Percentiles rank a stretch among this genome's conserved stretches.
Conservation (phyloP, 1,140 invertebrate genomes). For the Meteorus sp. region DNA sequence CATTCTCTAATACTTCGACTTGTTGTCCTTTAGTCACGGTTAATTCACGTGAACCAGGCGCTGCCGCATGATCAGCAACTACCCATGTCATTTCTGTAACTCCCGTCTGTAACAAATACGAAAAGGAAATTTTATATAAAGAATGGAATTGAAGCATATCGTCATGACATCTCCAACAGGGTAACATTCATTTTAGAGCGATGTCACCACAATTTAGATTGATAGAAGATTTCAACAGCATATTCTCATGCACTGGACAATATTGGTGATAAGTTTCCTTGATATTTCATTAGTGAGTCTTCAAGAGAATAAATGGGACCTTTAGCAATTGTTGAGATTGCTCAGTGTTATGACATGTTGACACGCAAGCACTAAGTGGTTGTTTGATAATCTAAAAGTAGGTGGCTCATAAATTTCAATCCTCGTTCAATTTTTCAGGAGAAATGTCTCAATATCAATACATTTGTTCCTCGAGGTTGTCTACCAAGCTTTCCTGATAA, state of each 20-base stretch:
- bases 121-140: slow-evolving; percentile 4
- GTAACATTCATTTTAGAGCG: neutral
- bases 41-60: slow-evolving; percentile 70
- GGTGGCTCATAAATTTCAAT: slow-evolving; percentile 1
- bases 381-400: neutral
- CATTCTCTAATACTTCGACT: slow-evolving; percentile 84
- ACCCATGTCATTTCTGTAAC: slow-evolving; percentile 86
- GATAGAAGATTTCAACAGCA: too few relatives aligned
- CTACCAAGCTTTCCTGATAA: too few relatives aligned
- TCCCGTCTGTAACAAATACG: slow-evolving; percentile 61
- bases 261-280: too few relatives aligned
- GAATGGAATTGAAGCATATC: neutral
- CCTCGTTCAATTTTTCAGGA: neutral
- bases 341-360: neutral
- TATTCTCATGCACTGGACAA: too few relatives aligned
- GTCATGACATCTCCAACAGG: too few relatives aligned
- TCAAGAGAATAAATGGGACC: too few relatives aligned
- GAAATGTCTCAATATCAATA: too few relatives aligned
- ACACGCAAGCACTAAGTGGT: neutral
- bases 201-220: too few relatives aligned
- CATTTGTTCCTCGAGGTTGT: too few relatives aligned
- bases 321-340: neutral
- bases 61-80: slow-evolving; percentile 76
- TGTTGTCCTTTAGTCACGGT: slow-evolving; percentile 85
- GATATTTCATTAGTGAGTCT: too few relatives aligned